Evolutionary conservation across 2,888 invertebrate species (phyloP).

Genomic region (Dryocosmus kuriphilus): DNA sequence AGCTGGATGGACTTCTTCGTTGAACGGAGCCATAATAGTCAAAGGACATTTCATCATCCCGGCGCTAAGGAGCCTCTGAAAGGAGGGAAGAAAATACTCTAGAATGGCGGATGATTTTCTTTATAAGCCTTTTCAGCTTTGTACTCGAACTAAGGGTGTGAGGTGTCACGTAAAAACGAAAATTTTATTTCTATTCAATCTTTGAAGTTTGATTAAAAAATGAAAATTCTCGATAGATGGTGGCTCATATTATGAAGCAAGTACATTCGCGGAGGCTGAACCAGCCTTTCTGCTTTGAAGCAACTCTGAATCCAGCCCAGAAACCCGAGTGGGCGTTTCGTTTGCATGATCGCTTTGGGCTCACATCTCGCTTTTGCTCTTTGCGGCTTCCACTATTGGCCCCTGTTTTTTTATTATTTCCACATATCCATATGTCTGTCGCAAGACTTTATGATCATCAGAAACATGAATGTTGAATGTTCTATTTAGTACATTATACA

Average conservation of each 20-base stretch:
- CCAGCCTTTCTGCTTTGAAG: conserved; percentile 5
- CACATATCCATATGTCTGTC: not conserved
- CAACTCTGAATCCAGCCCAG: conserved; percentile 8
- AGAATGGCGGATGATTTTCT: not conserved
- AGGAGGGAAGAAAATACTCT: not conserved
- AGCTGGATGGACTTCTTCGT: conserved; percentile 2
- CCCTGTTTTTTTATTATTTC: not conserved
- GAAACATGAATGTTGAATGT: too few relatives aligned
- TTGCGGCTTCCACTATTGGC: not conserved
- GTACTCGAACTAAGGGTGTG: too few relatives aligned
- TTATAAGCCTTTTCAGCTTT: too few relatives aligned
- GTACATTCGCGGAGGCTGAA: not conserved
- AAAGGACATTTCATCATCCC: not conserved
- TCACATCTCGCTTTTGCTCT: conserved; percentile 9
- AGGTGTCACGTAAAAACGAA: too few relatives aligned
- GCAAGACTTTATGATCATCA: not conserved
- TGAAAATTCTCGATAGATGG: not conserved
- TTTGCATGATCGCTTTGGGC: conserved; percentile 23
- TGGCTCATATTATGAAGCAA: not conserved
- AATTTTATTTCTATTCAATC: too few relatives aligned
- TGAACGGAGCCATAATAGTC: not conserved
- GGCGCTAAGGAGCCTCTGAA: not conserved
- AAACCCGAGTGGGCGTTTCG: conserved; percentile 16
- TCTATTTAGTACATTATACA: too few relatives aligned
- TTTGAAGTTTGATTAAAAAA: too few relatives aligned